Conservation (phyloP, 2,888 invertebrate species). For the Parasteatoda lunata region DNA sequence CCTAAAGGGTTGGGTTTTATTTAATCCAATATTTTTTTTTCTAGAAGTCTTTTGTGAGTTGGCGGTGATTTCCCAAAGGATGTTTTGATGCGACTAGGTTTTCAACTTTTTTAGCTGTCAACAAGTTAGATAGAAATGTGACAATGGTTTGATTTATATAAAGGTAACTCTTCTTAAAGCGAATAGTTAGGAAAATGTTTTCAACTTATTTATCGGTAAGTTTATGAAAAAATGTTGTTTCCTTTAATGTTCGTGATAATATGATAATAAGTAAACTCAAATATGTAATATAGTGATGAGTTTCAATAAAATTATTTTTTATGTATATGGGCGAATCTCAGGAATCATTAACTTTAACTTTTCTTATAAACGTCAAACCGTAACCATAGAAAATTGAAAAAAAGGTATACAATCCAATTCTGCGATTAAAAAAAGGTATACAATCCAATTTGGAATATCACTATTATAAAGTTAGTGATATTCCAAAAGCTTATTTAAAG, state of each 20-base stretch:
- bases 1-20: constrained; percentile 41
- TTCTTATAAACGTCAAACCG: too few relatives aligned
- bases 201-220: background rate
- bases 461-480: too few relatives aligned
- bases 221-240: background rate
- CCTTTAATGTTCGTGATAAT: background rate
- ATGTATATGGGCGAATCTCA: too few relatives aligned
- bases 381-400: too few relatives aligned
- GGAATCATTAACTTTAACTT: too few relatives aligned
- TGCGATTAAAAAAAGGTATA: too few relatives aligned
- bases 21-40: constrained; percentile 33
- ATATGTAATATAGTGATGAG: too few relatives aligned
- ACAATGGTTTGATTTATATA: constrained; percentile 1
- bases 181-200: background rate
- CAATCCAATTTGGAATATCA: too few relatives aligned
- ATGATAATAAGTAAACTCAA: background rate
- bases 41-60: constrained; percentile 1
- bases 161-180: background rate
- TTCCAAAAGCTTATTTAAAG: too few relatives aligned
- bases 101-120: background rate
- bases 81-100: background rate
- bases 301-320: too few relatives aligned
- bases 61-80: constrained; percentile 36
- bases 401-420: too few relatives aligned
- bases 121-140: background rate